Conservation (phyloP, 2,797 vertebrate species). For the Tapera naevia region DNA sequence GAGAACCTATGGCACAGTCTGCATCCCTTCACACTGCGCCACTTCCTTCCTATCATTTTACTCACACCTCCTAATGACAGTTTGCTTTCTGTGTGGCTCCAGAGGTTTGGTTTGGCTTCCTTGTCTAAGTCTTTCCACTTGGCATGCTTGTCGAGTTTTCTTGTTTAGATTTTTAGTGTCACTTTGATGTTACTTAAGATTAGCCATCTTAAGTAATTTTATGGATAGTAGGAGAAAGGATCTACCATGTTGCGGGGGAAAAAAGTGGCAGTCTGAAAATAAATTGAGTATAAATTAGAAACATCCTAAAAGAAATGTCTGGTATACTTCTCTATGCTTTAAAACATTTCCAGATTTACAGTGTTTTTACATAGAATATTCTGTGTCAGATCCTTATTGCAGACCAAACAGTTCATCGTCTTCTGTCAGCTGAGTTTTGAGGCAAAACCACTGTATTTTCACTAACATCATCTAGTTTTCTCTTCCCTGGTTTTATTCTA, state of each 20-base stretch:
- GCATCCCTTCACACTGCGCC: not conserved
- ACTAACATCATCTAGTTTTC: not conserved
- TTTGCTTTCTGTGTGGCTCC: not conserved
- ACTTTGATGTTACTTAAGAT: not conserved
- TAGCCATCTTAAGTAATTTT: not conserved
- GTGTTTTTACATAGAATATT: not conserved
- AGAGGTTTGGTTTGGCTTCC: not conserved
- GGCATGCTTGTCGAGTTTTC: not conserved
- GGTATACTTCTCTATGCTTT: not conserved
- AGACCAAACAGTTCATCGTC: not conserved
- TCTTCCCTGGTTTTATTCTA: not conserved
- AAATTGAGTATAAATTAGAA: too few relatives aligned
- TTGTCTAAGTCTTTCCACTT: not conserved
- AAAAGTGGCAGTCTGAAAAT: too few relatives aligned
- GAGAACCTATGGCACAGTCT: fast-evolving
- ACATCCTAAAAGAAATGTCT: too few relatives aligned
- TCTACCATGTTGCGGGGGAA: too few relatives aligned
- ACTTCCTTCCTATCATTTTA: not conserved
- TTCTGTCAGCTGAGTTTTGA: not conserved
- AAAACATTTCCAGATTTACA: not conserved
- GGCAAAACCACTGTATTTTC: not conserved
- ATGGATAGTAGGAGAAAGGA: too few relatives aligned
- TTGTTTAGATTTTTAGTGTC: not conserved
- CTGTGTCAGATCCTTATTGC: not conserved
- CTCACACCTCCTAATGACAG: fast-evolving